Evolutionary conservation across 2,888 invertebrate species (phyloP), one percentile per base, ranked within the genome.

Genomic region (Gastrophysa polygoni): DNA sequence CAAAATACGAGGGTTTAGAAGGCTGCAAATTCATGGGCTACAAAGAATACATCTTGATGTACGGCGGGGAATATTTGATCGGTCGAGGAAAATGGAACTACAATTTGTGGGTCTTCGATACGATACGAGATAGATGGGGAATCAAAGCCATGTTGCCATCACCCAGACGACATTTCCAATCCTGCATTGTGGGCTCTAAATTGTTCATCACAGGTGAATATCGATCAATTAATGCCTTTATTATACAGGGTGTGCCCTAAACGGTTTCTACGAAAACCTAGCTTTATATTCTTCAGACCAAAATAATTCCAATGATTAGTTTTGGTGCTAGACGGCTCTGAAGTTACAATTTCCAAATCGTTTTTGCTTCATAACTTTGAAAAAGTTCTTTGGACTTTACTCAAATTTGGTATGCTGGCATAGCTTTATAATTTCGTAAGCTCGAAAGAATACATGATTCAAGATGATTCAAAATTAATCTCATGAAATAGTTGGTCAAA

Each of bases 161-260:
- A 47, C 71, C 68, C n/a, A 71, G 81, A 52, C 71, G 82, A 44
- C 80, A 82, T 73, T 82, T 82, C 67, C 73, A 78, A 66, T 69
- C 77, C 3, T 77, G 77, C 57, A 69, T 80, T 48, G 70, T 75
- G 34, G 76, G 73, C n/a, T 67, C 75, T 59, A 73, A 71, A 59
- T 64, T 81, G 29, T 81, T 74, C 64, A 75, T 81, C 28, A 68
- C 80, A 38, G 80, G 80, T 47, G 68, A 44, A 64, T 67, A 18
- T 16, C 18, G 49, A 20, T 38, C 14, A 8, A 38, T 20, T 10
- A 47, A 29, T 29, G n/a, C n/a, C 46, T 24, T 48, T 10, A 17
- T 18, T 29, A n/a, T 17, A 34, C 17, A 51, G 16, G 10, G 24
- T 46, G 21, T 20, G 10, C 7, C n/a, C 0, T 43, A 55, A n/a